Evolutionary conservation across 2,888 invertebrate species (phyloP).

Genomic region (Suillia variegata): DNA sequence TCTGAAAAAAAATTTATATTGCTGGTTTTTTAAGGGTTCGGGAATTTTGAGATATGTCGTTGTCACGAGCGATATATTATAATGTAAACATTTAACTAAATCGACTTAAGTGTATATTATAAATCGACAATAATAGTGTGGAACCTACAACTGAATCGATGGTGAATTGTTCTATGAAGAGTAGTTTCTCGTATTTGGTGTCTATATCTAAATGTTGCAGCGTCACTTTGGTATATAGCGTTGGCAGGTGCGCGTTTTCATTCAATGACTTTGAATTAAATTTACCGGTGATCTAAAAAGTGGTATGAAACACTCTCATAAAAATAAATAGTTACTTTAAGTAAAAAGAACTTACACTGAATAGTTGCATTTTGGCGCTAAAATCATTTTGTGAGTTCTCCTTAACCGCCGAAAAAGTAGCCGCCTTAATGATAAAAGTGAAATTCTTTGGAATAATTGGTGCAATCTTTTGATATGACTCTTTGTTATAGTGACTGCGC

Average conservation of each 20-base stretch:
- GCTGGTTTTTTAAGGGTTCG: no score
- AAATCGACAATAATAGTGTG: neutral
- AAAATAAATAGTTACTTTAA: neutral
- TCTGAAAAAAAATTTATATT: no score
- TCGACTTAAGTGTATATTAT: no score
- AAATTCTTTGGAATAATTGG: constrained; percentile 85
- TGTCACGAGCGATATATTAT: no score
- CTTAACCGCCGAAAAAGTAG: constrained; percentile 71
- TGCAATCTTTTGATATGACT: constrained; percentile 69
- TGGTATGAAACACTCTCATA: neutral
- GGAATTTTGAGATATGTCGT: no score
- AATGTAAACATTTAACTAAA: no score
- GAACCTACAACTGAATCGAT: constrained; percentile 65
- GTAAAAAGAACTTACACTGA: constrained; percentile 63
- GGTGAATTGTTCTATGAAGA: constrained; percentile 65
- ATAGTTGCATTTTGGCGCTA: constrained; percentile 70
- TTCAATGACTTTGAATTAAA: constrained; percentile 64
- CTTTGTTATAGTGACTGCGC: constrained; percentile 52
- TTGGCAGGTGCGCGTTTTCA: constrained; percentile 62
- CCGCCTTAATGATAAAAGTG: constrained; percentile 74
- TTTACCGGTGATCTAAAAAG: constrained; percentile 65
- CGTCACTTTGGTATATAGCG: constrained; percentile 69
- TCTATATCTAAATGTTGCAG: constrained; percentile 69
- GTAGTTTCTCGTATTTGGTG: constrained; percentile 66
- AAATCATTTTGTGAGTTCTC: constrained; percentile 74